These are phyloP conservation scores for Dendrolimus houi DNA, from an alignment of 2,888 invertebrate genomes.

Conservation along the genomic window DNA sequence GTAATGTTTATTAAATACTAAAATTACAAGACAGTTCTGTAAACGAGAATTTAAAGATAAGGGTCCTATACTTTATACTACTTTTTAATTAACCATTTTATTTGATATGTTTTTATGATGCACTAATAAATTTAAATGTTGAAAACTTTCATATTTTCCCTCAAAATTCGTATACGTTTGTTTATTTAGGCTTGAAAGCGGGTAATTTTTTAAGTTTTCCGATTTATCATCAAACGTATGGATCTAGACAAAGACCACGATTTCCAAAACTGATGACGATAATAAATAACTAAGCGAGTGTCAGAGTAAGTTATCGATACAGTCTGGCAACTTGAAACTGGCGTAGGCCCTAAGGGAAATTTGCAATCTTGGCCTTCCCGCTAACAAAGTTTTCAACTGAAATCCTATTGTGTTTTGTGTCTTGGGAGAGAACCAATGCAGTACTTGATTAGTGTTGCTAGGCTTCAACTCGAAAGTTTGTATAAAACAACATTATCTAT, in stretches of 20 bases:
- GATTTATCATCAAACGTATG: too few relatives aligned
- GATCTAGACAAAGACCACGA: slow-evolving; percentile 2
- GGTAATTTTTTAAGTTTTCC: too few relatives aligned
- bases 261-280: slow-evolving; percentile 22
- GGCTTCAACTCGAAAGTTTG: slow-evolving; percentile 24
- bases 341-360: slow-evolving; percentile 67
- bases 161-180: too few relatives aligned
- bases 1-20: too few relatives aligned
- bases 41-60: too few relatives aligned
- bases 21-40: too few relatives aligned
- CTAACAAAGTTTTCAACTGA: slow-evolving; percentile 73
- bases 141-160: too few relatives aligned
- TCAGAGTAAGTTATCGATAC: slow-evolving; percentile 65
- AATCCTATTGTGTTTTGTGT: slow-evolving; percentile 67
- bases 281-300: slow-evolving; percentile 48
- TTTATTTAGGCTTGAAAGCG: too few relatives aligned
- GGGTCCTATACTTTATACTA: too few relatives aligned
- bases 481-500: slow-evolving; percentile 17
- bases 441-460: slow-evolving; percentile 47
- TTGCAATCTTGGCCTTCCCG: slow-evolving; percentile 65
- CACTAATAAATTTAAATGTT: too few relatives aligned
- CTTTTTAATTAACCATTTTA: too few relatives aligned
- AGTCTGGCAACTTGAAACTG: slow-evolving; percentile 66
- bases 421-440: slow-evolving; percentile 43
- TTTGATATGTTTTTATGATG: too few relatives aligned